Evolutionary conservation across 2,113 vertebrate genomes (phyloP).

Genomic region (Hystrix brachyura): DNA sequence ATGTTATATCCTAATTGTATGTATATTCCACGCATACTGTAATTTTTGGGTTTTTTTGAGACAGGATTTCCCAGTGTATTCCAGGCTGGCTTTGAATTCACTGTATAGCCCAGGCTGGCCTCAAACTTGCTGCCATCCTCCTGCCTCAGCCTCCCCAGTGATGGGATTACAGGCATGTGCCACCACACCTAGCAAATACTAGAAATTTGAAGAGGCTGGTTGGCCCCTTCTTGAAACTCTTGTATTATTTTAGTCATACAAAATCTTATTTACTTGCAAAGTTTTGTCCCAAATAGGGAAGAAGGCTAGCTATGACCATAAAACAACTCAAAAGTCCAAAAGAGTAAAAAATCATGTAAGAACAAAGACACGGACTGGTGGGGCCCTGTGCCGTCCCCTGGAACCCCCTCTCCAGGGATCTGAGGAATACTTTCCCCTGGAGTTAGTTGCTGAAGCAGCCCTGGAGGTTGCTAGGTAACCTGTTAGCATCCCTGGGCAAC

Average conservation of each 20-base stretch:
- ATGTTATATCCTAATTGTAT: neutral
- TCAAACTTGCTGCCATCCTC: neutral
- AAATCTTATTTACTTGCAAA: constrained; percentile 6
- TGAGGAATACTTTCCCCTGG: neutral
- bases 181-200: neutral
- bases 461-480: constrained; percentile 33
- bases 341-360: neutral
- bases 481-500: neutral
- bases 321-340: neutral
- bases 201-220: neutral
- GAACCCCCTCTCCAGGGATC: neutral
- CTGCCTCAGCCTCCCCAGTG: neutral
- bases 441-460: neutral
- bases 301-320: neutral
- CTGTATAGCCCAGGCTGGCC: neutral
- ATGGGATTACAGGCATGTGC: neutral
- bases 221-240: neutral
- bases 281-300: neutral
- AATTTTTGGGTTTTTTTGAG: neutral
- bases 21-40: neutral
- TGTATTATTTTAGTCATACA: neutral
- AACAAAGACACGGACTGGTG: neutral
- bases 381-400: too few relatives aligned
- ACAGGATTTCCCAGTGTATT: neutral
- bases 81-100: neutral